phyloP scores from a whole-genome alignment of 2,113 vertebrate species.

The Stegostoma tigrinum region DNA sequence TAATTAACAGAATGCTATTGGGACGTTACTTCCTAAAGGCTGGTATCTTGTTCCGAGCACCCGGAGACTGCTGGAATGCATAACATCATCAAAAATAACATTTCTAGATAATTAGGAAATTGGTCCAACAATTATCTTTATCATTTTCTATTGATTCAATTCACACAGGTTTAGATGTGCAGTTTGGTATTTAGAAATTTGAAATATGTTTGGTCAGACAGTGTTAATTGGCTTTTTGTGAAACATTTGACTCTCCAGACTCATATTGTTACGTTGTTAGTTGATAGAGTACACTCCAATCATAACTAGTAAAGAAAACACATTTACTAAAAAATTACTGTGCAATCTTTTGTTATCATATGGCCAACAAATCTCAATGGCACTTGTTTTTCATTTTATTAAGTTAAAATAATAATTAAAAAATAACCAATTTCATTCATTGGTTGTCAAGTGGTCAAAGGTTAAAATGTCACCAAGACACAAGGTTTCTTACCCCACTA shows the following conservation, averaged over 20 bases:
- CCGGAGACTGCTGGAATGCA: background rate
- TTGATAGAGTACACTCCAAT: background rate
- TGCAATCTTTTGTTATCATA: background rate
- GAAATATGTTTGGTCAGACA: background rate
- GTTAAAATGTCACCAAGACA: background rate
- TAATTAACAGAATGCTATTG: background rate
- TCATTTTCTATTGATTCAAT: background rate
- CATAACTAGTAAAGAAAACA: background rate
- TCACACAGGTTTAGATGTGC: background rate
- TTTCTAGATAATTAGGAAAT: background rate
- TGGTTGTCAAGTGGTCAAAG: background rate
- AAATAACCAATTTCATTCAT: background rate
- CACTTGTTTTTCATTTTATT: background rate
- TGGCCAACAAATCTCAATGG: background rate
- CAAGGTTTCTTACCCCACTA: background rate
- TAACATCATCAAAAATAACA: background rate
- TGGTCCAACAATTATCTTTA: background rate
- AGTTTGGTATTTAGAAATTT: background rate
- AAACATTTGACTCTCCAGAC: background rate
- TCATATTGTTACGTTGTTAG: background rate
- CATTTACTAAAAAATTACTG: background rate
- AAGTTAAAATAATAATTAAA: background rate
- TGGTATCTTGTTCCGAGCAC: background rate
- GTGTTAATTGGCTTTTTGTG: background rate
- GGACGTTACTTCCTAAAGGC: conserved; percentile 20